Percentiles rank a stretch among this genome's conserved stretches.
These are phyloP conservation scores for Boleophthalmus pectinirostris DNA, from an alignment of 2,113 vertebrate species.

Conservation along the genomic window DNA sequence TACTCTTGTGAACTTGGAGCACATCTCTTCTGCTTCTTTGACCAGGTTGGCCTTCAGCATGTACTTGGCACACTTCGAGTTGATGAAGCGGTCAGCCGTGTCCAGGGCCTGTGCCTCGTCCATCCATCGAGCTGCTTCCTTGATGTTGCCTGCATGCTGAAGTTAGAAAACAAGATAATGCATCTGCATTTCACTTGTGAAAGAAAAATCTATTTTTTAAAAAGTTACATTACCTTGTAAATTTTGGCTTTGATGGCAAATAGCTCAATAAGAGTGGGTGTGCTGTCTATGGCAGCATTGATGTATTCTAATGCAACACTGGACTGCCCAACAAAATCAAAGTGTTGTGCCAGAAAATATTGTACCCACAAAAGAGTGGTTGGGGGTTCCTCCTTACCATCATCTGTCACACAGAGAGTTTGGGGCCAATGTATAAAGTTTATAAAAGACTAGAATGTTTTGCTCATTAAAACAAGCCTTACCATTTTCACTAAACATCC, in stretches of 20 bases:
- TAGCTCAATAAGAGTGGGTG: constrained; percentile 91
- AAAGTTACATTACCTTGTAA: constrained; percentile 81
- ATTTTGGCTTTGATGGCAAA: constrained; percentile 96
- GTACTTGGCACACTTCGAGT: constrained; percentile 95
- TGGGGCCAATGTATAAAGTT: not conserved
- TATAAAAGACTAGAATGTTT: not conserved
- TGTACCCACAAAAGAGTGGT: constrained; percentile 94
- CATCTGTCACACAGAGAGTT: constrained; percentile 75
- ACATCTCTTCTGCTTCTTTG: constrained; percentile 96
- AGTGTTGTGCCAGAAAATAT: constrained; percentile 94
- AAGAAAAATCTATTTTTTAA: not conserved
- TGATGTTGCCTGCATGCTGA: constrained; percentile 92
- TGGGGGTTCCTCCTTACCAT: constrained; percentile 90
- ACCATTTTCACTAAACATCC: constrained; percentile 90
- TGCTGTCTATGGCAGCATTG: constrained; percentile 92
- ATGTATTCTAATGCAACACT: constrained; percentile 88
- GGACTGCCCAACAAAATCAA: constrained; percentile 86
- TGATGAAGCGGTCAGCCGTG: constrained; percentile 94
- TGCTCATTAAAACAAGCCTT: constrained; percentile 46
- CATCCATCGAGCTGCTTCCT: constrained; percentile 93
- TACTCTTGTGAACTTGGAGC: constrained; percentile 94
- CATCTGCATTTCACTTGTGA: no score
- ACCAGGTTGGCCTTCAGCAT: constrained; percentile 91
- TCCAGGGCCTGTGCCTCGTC: constrained; percentile 93
- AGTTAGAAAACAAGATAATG: not conserved